phyloP scores from a whole-genome alignment of 2,888 invertebrate genomes.

The Plemyria rubiginata region DNA sequence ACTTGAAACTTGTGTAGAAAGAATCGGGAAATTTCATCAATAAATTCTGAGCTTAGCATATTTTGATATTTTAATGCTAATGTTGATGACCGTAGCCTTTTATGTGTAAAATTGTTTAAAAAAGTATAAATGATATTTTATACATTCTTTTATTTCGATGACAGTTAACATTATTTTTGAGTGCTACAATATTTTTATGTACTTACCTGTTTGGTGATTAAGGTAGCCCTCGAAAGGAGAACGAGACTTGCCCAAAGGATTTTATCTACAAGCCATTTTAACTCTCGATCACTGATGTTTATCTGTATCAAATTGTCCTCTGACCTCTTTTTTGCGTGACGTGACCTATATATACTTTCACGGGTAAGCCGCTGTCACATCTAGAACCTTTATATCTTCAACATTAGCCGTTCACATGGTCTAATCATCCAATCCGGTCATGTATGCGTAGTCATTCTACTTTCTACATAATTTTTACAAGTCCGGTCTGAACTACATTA shows the following conservation, averaged over 20 bases:
- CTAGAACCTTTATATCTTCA: slow-evolving; percentile 38
- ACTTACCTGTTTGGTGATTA: no score
- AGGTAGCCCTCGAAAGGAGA: no score
- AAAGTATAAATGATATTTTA: slow-evolving; percentile 27
- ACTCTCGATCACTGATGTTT: no score
- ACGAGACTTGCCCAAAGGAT: no score
- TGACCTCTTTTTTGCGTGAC: no score
- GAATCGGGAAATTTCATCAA: slow-evolving; percentile 31
- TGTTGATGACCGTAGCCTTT: slow-evolving; percentile 20
- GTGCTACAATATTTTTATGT: no score
- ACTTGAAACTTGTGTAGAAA: slow-evolving; percentile 13
- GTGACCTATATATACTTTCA: no score
- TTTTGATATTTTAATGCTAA: slow-evolving; percentile 23
- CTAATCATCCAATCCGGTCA: slow-evolving; percentile 60
- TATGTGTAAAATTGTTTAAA: slow-evolving; percentile 16
- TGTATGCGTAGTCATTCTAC: slow-evolving; percentile 68
- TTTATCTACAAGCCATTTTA: no score
- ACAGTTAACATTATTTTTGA: slow-evolving; percentile 22
- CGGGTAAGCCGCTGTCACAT: slow-evolving; percentile 15
- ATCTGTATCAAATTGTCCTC: no score
- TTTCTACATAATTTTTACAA: slow-evolving; percentile 78
- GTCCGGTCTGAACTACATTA: slow-evolving; percentile 53
- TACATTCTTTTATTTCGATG: slow-evolving; percentile 24
- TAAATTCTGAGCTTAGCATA: slow-evolving; percentile 32
- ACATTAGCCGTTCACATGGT: slow-evolving; percentile 49